A percentile compares a stretch with the other conserved stretches of the same genome.
Evolutionary conservation across 2,888 invertebrate species (phyloP).

Genomic region (Zygothrica quintamaculata): DNA sequence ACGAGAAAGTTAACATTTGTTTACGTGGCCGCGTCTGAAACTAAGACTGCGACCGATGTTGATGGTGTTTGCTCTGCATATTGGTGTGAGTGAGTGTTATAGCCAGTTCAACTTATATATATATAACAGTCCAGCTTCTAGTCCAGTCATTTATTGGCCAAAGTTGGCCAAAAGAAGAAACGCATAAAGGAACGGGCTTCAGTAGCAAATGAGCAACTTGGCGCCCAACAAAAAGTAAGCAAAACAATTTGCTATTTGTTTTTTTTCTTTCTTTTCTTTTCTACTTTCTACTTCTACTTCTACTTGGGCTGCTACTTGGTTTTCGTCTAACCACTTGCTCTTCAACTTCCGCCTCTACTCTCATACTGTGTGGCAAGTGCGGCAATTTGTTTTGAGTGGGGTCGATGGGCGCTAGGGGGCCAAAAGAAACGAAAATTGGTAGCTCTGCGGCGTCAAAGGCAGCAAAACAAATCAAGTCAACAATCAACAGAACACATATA

Average conservation of each 20-base stretch:
- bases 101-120: no score
- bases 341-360: neutral
- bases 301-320: conserved; percentile 23
- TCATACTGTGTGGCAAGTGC: conserved; percentile 54
- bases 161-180: conserved; percentile 63
- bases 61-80: neutral
- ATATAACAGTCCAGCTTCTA: conserved; percentile 33
- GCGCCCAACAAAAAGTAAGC: conserved; percentile 74
- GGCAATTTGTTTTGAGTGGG: conserved; percentile 81
- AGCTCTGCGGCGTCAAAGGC: conserved; percentile 61
- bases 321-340: conserved; percentile 13
- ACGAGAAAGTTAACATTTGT: conserved; percentile 78
- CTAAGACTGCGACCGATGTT: conserved; percentile 15
- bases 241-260: conserved; percentile 74
- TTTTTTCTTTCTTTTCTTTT: conserved; percentile 15
- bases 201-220: conserved; percentile 77
- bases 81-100: no score
- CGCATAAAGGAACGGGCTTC: conserved; percentile 48
- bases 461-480: conserved; percentile 81
- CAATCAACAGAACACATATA: conserved; percentile 74
- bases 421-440: conserved; percentile 22
- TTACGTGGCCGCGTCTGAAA: conserved; percentile 71
- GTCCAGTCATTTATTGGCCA: conserved; percentile 75
- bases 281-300: conserved; percentile 15
- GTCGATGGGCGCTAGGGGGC: conserved; percentile 35